Evolutionary conservation across 2,113 vertebrate genomes (phyloP).

Genomic region (Craseonycteris thonglongyai): DNA sequence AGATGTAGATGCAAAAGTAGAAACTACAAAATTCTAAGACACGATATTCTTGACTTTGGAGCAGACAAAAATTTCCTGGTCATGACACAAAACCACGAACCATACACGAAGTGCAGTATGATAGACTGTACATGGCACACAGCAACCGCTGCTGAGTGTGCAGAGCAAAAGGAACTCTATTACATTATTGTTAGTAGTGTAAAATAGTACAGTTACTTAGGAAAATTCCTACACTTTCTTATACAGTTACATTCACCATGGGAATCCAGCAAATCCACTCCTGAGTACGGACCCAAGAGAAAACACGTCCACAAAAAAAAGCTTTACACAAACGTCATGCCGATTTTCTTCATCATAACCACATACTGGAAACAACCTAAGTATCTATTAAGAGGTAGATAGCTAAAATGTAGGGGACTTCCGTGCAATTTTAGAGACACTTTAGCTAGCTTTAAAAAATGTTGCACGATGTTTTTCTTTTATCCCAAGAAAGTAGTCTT

Average conservation of each 20-base stretch:
- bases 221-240: not conserved
- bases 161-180: not conserved
- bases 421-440: not conserved
- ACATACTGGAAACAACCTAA: not conserved
- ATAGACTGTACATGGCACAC: not conserved
- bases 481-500: not conserved
- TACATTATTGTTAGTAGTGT: not conserved
- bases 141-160: not conserved
- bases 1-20: not conserved
- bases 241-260: not conserved
- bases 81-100: not conserved
- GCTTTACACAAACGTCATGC: not conserved
- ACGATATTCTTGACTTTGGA: not conserved
- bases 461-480: not conserved
- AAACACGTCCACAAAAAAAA: not conserved
- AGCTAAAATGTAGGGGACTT: not conserved
- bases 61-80: not conserved
- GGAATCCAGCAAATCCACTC: not conserved
- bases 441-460: not conserved
- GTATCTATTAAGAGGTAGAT: not conserved
- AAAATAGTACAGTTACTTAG: not conserved
- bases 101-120: not conserved
- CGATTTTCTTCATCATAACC: not conserved
- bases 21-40: not conserved
- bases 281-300: not conserved